Conservation (phyloP, 2,113 vertebrate species). For the Condylura cristata region DNA sequence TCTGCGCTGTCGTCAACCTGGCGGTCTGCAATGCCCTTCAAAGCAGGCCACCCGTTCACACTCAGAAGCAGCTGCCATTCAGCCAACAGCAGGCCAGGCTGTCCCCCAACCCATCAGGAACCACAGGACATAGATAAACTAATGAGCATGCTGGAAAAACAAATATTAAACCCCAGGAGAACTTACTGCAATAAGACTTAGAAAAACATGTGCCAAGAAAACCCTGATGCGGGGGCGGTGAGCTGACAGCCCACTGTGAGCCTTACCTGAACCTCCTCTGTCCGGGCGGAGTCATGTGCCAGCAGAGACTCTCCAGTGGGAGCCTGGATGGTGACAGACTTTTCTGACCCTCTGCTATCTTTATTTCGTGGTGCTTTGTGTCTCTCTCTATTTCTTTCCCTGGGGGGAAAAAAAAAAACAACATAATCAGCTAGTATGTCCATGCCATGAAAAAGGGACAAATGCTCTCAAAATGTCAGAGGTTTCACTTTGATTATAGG, state of each 20-base stretch:
- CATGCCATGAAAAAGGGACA: neutral
- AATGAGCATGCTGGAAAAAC: conserved; percentile 69
- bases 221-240: neutral
- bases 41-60: conserved; percentile 17
- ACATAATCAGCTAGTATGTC: neutral
- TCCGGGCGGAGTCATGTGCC: conserved; percentile 88
- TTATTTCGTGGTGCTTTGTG: conserved; percentile 93
- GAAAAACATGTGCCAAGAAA: conserved; percentile 39
- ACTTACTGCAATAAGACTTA: conserved; percentile 56
- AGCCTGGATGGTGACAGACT: conserved; percentile 95
- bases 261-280: conserved; percentile 92
- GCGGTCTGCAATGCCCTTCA: conserved; percentile 28
- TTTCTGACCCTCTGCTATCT: conserved; percentile 94
- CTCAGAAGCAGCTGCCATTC: neutral
- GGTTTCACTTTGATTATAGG: conserved; percentile 44
- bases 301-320: conserved; percentile 92
- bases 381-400: conserved; percentile 93
- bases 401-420: conserved; percentile 69
- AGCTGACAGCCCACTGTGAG: neutral
- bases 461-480: neutral
- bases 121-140: conserved; percentile 58
- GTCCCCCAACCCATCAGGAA: conserved; percentile 55
- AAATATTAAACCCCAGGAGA: conserved; percentile 72
- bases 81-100: neutral
- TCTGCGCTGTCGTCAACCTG: neutral